These are phyloP conservation scores for Arenicola marina DNA, from an alignment of 2,888 invertebrate species.

Conservation along the genomic window DNA sequence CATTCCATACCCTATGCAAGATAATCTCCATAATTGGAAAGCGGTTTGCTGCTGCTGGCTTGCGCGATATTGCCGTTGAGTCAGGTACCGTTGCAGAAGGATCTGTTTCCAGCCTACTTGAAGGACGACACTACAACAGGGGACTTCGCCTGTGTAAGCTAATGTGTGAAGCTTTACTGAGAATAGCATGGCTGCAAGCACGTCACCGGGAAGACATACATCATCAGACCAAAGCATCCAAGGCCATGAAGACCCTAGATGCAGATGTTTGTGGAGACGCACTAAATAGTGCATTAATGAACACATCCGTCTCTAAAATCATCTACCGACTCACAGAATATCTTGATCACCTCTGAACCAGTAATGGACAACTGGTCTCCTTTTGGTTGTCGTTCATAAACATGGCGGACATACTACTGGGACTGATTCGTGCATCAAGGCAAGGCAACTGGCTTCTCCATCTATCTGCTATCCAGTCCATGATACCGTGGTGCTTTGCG, in stretches of 20 bases:
- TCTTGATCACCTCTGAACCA: constrained; percentile 10
- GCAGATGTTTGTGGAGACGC: not conserved
- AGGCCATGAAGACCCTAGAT: not conserved
- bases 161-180: constrained; percentile 31
- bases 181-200: constrained; percentile 19
- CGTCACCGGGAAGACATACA: constrained; percentile 3
- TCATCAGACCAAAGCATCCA: not conserved
- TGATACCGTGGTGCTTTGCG: constrained; percentile 37
- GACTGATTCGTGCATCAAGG: constrained; percentile 22
- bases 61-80: constrained; percentile 31
- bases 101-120: constrained; percentile 24
- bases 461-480: constrained; percentile 16
- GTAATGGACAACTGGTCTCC: constrained; percentile 19
- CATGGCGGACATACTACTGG: constrained; percentile 29
- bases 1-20: constrained; percentile 30
- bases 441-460: constrained; percentile 33
- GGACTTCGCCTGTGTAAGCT: constrained; percentile 20
- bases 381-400: constrained; percentile 38
- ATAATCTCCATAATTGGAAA: constrained; percentile 30
- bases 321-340: not conserved
- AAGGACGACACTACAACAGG: constrained; percentile 16
- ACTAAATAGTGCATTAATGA: not conserved
- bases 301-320: not conserved
- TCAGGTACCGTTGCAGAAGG: constrained; percentile 32
- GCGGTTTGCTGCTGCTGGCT: constrained; percentile 29